Conservation (phyloP, 1,140 invertebrate species). For the Drosophila elegans region DNA sequence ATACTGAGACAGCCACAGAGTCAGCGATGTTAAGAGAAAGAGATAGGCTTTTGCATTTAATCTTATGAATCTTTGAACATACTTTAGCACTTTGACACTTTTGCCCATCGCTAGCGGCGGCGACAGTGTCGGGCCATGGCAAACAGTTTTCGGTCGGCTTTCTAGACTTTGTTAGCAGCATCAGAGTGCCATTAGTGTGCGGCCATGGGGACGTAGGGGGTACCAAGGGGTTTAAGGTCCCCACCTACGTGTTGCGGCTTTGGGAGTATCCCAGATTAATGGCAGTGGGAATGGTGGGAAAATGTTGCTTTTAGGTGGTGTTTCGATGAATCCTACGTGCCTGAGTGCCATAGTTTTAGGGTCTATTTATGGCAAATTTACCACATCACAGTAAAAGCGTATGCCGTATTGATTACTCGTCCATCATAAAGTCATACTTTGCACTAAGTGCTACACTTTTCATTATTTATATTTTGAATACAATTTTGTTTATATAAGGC, state of each 20-base stretch:
- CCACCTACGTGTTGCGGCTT: constrained; percentile 41
- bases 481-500: too few relatives aligned
- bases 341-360: constrained; percentile 40
- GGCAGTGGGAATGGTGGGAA: constrained; percentile 32
- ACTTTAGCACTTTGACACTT: constrained; percentile 80
- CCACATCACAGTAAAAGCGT: too few relatives aligned
- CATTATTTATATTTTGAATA: too few relatives aligned
- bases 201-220: constrained; percentile 9
- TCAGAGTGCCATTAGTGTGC: constrained; percentile 53
- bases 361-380: neutral
- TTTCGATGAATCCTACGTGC: constrained; percentile 41
- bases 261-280: constrained; percentile 58
- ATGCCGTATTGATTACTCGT: neutral
- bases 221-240: neutral
- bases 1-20: constrained; percentile 1
- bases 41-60: constrained; percentile 53
- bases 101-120: constrained; percentile 48
- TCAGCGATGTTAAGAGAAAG: neutral
- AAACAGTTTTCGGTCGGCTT: constrained; percentile 57
- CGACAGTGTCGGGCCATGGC: constrained; percentile 23
- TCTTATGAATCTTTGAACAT: constrained; percentile 81
- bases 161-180: constrained; percentile 53
- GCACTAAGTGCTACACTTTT: too few relatives aligned
- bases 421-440: neutral
- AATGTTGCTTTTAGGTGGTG: constrained; percentile 47